Evolutionary conservation across 2,113 vertebrate species (phyloP).

Genomic region (Grus americana): DNA sequence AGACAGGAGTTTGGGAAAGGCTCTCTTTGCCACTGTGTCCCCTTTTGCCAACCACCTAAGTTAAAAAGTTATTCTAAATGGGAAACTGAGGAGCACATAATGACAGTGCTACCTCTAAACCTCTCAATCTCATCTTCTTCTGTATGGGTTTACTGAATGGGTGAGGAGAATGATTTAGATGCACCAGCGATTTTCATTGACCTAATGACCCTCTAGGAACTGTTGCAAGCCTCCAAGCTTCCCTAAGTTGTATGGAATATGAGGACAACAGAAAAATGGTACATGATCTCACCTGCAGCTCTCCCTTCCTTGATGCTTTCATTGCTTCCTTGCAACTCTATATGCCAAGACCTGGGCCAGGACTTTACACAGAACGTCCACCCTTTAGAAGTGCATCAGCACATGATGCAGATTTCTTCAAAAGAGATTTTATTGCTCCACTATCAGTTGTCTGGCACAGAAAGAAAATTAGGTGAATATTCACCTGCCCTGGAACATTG

Average conservation of each 20-base stretch:
- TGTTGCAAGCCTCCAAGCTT: background rate
- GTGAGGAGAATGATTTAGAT: background rate
- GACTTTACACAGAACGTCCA: background rate
- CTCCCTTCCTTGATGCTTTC: background rate
- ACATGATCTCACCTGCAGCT: background rate
- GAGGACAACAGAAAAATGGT: background rate
- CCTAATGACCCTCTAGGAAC: background rate
- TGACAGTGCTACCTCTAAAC: background rate
- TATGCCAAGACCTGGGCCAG: background rate
- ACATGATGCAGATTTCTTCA: background rate
- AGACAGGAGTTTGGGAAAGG: background rate
- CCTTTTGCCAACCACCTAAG: background rate
- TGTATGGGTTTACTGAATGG: background rate
- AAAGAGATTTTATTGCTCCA: background rate
- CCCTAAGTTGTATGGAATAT: background rate
- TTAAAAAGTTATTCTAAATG: background rate
- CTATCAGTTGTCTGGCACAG: background rate
- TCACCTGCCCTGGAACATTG: background rate
- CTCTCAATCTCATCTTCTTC: background rate
- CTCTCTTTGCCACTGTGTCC: background rate
- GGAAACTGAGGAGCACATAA: background rate
- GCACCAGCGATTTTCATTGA: background rate
- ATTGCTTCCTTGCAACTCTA: background rate
- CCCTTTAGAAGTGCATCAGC: background rate
- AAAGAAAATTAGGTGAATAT: background rate